Evolutionary conservation across 2,113 vertebrate species (phyloP).

Genomic region (Aphelocoma coerulescens): DNA sequence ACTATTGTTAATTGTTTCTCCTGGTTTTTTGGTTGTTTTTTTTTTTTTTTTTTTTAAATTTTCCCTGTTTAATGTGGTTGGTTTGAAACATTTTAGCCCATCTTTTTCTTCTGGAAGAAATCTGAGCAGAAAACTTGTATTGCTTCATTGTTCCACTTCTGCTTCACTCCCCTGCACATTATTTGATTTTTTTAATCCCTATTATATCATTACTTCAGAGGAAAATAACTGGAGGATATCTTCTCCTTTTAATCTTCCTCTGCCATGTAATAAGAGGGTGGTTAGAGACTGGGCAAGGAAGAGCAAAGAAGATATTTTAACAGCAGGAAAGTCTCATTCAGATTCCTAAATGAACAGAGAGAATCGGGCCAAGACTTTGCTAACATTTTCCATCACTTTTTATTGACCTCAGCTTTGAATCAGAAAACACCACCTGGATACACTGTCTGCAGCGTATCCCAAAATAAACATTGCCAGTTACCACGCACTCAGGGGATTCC

Average conservation of each 20-base stretch:
- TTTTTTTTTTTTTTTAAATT: not conserved
- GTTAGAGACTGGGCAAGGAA: not conserved
- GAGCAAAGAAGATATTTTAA: conserved; percentile 22
- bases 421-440: conserved; percentile 16
- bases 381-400: conserved; percentile 23
- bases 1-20: not conserved
- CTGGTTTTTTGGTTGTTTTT: not conserved
- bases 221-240: conserved; percentile 17
- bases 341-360: not conserved
- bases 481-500: not conserved
- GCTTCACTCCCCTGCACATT: not conserved
- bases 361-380: not conserved
- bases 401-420: conserved; percentile 18
- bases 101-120: not conserved
- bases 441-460: not conserved
- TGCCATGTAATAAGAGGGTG: not conserved
- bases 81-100: not conserved
- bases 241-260: conserved; percentile 1
- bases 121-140: not conserved
- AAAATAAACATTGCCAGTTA: not conserved
- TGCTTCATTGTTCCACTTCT: not conserved
- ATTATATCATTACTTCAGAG: not conserved
- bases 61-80: not conserved
- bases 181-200: not conserved
- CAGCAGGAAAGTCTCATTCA: not conserved